A percentile compares a stretch with the other conserved stretches of the same genome.
These are phyloP conservation scores for Chaenocephalus aceratus DNA, from an alignment of 2,113 vertebrate genomes.

Conservation along the genomic window DNA sequence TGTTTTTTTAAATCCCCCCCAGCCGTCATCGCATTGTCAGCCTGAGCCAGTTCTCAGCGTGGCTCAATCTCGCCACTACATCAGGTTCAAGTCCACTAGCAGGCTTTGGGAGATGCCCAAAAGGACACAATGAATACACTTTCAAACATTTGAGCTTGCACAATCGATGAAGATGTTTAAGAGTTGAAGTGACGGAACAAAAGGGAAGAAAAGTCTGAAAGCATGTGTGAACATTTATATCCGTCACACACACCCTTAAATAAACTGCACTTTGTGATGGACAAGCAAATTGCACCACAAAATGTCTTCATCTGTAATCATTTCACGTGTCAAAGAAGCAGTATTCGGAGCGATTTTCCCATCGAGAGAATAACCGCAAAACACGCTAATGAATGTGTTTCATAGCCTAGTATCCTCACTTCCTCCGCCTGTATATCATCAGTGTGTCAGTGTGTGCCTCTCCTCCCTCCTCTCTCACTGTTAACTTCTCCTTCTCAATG, in stretches of 20 bases:
- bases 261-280: neutral
- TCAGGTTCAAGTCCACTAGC: conserved; percentile 49
- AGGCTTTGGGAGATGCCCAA: neutral
- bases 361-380: conserved; percentile 27
- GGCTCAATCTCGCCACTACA: conserved; percentile 47
- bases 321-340: conserved; percentile 20
- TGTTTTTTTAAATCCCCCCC: conserved; percentile 34
- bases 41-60: conserved; percentile 33
- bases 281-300: conserved; percentile 21
- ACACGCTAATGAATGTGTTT: conserved; percentile 58
- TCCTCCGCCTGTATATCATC: conserved; percentile 53
- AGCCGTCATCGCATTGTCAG: conserved; percentile 53
- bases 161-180: neutral
- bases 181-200: neutral
- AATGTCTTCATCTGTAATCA: conserved; percentile 15
- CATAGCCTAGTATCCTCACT: conserved; percentile 34
- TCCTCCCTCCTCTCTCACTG: conserved; percentile 36
- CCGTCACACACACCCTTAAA: neutral
- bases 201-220: neutral
- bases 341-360: conserved; percentile 24
- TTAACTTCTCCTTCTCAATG: conserved; percentile 14
- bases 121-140: conserved; percentile 13
- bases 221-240: conserved; percentile 16
- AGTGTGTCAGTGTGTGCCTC: conserved; percentile 52
- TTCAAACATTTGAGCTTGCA: neutral